Base-by-base conservation (phyloP, 2,113 vertebrate species). In the Haplochromis vanheusdeni region DNA sequence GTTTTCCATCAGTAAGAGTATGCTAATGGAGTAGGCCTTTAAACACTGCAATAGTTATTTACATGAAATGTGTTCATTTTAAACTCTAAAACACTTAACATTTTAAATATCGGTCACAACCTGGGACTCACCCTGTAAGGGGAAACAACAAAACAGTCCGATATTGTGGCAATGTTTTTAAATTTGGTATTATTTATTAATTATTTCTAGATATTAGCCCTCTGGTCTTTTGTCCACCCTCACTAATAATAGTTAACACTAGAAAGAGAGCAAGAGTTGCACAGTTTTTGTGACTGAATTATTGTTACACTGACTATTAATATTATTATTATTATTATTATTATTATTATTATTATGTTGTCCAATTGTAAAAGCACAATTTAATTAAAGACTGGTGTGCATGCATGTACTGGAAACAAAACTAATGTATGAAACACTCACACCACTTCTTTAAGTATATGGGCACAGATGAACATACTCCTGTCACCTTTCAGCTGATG, bases 401-500 rank as follows among this genome's bases (percentile, higher is more conserved):
- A 35, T 16, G 5, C 8, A 13, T 83, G 37, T 31, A 26, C 42
- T 42, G 58, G 40, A 60, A 77, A 89, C 52, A 4, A 85, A 58
- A 89, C 55, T 83, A 89, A 88, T 37, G 55, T 82, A 88, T 47
- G 14, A 47, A 49, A 65, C 84, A 56, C 79, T 80, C 28, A 84
- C 84, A 81, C 33, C 33, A 11, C 45, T 73, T 80, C 85, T 80
- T 81, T 47, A 54, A 80, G 75, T 31, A 49, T 52, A 80, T 81
- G 70, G 5, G 26, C 23, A 47, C 47, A 86, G 12, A 9, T 83
- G 56, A 82, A 82, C 60, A 83, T 80, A 51, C 83, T 79, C 80
- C 82, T 21, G 21, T 86, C 83, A 82, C 80, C 58, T 85, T 87
- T 88, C 83, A 56, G 81, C 65, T 87, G 68, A 62, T 87, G 54